Evolutionary conservation across 2,888 invertebrate species (phyloP).

Genomic region (Stenoptilia bipunctidactyla): DNA sequence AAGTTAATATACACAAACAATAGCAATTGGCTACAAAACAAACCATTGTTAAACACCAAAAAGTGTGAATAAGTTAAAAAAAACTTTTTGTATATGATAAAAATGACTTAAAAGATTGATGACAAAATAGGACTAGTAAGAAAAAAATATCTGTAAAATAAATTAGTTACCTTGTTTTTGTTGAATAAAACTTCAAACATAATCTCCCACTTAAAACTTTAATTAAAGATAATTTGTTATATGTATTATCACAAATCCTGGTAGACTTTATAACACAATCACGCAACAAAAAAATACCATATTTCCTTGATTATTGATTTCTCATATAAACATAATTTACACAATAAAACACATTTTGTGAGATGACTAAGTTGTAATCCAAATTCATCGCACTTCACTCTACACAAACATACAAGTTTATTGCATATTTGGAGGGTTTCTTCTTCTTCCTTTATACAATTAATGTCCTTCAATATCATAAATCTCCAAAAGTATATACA

Average conservation of each 20-base stretch:
- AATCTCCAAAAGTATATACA: slow-evolving; percentile 71
- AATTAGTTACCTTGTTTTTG: slow-evolving; percentile 44
- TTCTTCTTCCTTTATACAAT: slow-evolving; percentile 50
- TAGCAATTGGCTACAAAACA: no score
- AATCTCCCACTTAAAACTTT: slow-evolving; percentile 73
- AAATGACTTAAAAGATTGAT: no score
- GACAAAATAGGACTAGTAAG: no score
- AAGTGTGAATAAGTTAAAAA: no score
- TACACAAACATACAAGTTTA: slow-evolving; percentile 63
- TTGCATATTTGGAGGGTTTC: slow-evolving; percentile 68
- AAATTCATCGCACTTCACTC: slow-evolving; percentile 57
- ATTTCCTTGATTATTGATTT: slow-evolving; percentile 65
- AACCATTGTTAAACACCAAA: no score
- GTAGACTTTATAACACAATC: slow-evolving; percentile 79
- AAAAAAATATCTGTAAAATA: no score
- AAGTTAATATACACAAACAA: no score
- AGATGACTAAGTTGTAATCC: slow-evolving; percentile 62
- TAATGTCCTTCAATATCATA: slow-evolving; percentile 50
- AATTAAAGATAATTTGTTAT: slow-evolving; percentile 76
- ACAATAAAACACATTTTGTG: slow-evolving; percentile 65
- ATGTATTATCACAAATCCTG: slow-evolving; percentile 82
- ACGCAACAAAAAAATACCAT: slow-evolving; percentile 72
- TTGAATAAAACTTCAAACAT: slow-evolving; percentile 66
- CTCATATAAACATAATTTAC: slow-evolving; percentile 70
- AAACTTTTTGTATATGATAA: no score